Percentiles rank a stretch among this genome's conserved stretches.
phyloP scores from a whole-genome alignment of 2,797 vertebrate genomes.

The Poecile montanus region DNA sequence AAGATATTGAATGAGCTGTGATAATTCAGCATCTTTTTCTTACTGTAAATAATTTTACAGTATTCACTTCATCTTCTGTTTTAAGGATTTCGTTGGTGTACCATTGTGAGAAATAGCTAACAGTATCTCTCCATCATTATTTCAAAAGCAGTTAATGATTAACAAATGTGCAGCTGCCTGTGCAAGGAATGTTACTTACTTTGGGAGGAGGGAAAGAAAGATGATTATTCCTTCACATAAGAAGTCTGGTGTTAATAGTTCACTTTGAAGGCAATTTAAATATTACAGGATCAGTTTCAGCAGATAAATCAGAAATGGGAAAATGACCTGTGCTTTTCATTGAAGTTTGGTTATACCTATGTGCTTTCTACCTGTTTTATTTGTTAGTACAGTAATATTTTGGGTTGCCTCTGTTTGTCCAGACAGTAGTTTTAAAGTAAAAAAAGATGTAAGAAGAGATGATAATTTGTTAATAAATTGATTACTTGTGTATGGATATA shows the following conservation, averaged over 20 bases:
- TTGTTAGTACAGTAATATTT: background rate
- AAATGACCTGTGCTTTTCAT: background rate
- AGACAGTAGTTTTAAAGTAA: background rate
- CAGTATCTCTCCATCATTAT: background rate
- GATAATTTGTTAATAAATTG: background rate
- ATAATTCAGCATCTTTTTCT: constrained; percentile 57
- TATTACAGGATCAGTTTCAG: background rate
- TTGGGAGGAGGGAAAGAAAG: background rate
- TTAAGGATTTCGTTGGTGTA: background rate
- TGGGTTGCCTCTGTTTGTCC: background rate
- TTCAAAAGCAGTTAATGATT: constrained; percentile 68
- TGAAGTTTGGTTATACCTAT: background rate
- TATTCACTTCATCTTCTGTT: constrained; percentile 53
- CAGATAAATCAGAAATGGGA: constrained; percentile 2
- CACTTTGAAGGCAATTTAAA: background rate
- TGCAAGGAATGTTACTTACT: constrained; percentile 72
- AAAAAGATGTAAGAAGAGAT: background rate
- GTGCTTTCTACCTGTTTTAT: background rate
- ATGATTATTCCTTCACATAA: constrained; percentile 27
- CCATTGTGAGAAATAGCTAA: background rate
- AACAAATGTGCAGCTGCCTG: constrained; percentile 61
- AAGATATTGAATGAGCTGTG: constrained; percentile 75
- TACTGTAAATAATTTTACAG: background rate
- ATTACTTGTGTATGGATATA: background rate
- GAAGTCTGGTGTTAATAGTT: background rate